Conservation (phyloP, 2,888 invertebrate species). For the Ormia ochracea region DNA sequence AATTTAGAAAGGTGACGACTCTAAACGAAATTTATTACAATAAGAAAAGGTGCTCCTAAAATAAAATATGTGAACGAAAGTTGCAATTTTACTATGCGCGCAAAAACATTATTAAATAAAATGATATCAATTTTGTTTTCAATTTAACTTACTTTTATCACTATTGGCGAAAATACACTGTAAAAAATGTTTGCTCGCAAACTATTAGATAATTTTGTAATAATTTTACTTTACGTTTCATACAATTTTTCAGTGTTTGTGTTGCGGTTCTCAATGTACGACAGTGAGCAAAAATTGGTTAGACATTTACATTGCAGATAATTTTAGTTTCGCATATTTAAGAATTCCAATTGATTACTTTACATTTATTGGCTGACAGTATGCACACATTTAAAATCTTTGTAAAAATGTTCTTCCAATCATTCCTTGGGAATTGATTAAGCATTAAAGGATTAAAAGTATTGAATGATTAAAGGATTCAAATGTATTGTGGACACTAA, state of each 20-base stretch:
- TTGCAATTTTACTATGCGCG: neutral
- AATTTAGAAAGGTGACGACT: conserved; percentile 27
- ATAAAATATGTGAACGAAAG: neutral
- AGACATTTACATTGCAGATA: neutral
- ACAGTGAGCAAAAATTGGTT: neutral
- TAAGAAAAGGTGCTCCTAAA: neutral
- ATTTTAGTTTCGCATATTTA: neutral
- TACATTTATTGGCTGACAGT: neutral
- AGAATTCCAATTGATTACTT: neutral
- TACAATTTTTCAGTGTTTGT: conserved; percentile 12
- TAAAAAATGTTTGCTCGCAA: conserved; percentile 14
- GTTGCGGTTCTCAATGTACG: neutral
- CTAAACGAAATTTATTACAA: conserved; percentile 2
- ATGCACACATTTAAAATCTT: neutral
- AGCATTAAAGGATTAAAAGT: too few species aligned
- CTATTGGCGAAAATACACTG: neutral
- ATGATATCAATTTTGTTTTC: neutral
- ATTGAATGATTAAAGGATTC: too few species aligned
- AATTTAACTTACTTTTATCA: neutral
- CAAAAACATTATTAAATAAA: neutral
- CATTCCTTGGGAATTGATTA: too few species aligned
- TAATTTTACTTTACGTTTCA: conserved; percentile 19
- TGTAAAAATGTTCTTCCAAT: neutral
- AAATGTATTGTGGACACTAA: too few species aligned
- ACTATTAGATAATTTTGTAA: conserved; percentile 22